Conservation (phyloP, 2,113 vertebrate species). For the Astur gentilis region DNA sequence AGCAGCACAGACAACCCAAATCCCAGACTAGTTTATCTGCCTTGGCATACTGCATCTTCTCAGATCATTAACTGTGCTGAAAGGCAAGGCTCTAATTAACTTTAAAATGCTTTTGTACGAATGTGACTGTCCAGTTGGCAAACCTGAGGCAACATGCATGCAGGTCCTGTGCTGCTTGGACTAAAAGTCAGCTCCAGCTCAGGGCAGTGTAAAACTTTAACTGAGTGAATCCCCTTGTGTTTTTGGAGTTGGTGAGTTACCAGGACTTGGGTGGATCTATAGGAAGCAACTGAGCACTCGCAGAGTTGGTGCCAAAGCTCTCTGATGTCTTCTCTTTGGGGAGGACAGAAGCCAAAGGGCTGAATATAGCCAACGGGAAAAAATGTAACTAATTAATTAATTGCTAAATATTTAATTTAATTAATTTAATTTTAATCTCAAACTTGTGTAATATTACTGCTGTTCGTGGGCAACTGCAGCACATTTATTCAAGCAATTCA, state of each 20-base stretch:
- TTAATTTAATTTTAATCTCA: background rate
- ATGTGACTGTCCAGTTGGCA: background rate
- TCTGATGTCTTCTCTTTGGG: background rate
- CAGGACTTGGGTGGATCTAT: background rate
- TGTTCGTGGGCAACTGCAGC: background rate
- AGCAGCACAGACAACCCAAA: background rate
- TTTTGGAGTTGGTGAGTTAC: background rate
- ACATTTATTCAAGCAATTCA: background rate
- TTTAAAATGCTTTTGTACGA: background rate
- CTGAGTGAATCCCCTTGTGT: background rate
- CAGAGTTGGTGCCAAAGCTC: background rate
- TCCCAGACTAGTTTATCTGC: background rate
- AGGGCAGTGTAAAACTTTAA: background rate
- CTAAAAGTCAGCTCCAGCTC: background rate
- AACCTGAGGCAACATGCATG: background rate
- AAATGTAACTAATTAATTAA: background rate
- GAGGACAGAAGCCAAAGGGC: background rate
- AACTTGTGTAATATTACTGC: background rate
- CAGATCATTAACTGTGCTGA: background rate
- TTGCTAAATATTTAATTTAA: background rate
- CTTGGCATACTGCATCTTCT: background rate
- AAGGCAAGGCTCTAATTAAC: background rate
- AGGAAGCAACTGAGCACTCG: background rate
- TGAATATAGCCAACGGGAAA: background rate
- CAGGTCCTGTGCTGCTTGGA: background rate